A percentile compares a stretch with the other conserved stretches of the same genome.
Conservation (phyloP, 2,113 vertebrate species). For the Tursiops truncatus region DNA sequence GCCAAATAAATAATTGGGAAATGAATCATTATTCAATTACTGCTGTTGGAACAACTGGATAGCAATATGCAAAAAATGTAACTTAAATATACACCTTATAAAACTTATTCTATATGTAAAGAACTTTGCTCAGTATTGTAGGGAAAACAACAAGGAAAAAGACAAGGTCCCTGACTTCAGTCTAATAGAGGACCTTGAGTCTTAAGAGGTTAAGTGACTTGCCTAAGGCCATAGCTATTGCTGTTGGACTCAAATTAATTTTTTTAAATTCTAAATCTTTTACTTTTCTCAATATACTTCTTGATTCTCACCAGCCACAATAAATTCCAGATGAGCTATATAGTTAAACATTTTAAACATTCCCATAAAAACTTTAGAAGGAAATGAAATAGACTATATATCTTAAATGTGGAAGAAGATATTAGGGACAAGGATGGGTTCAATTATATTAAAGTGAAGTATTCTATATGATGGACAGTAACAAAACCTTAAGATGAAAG, state of each 20-base stretch:
- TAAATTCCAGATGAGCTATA: constrained; percentile 45
- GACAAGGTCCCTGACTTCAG: neutral
- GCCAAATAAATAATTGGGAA: neutral
- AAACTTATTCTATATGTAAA: neutral
- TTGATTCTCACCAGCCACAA: constrained; percentile 16
- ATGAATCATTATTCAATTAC: constrained; percentile 3
- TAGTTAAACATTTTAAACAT: constrained; percentile 28
- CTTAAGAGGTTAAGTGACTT: neutral
- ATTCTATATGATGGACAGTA: neutral
- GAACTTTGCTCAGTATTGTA: neutral
- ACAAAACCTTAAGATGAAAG: constrained; percentile 42
- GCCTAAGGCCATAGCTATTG: neutral
- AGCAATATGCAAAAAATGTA: neutral
- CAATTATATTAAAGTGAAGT: constrained; percentile 39
- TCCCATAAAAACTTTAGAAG: constrained; percentile 14
- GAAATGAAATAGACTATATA: neutral
- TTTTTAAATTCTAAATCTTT: constrained; percentile 9
- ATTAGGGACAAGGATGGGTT: neutral
- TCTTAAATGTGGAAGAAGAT: neutral
- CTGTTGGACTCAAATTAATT: neutral
- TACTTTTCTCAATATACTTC: constrained; percentile 2
- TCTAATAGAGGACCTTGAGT: neutral
- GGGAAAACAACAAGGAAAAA: neutral
- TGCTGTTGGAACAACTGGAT: neutral
- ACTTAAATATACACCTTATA: neutral